These are phyloP conservation scores for Agrenia bidenticulata DNA, from an alignment of 2,888 invertebrate genomes.

Conservation along the genomic window DNA sequence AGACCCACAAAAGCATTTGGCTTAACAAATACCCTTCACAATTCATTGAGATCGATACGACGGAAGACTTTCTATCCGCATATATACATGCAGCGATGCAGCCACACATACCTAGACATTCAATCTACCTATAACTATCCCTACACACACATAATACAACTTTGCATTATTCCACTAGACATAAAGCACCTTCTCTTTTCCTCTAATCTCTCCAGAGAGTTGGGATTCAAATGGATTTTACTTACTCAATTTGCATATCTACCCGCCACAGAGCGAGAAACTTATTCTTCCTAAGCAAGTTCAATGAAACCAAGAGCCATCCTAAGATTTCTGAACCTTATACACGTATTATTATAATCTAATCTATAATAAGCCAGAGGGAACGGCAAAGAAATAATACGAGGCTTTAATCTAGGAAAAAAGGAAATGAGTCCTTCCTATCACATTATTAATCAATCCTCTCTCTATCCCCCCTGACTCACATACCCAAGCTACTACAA, in stretches of 20 bases:
- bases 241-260: slow-evolving; percentile 13
- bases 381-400: too few relatives aligned
- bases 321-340: too few relatives aligned
- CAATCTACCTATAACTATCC: too few relatives aligned
- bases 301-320: neutral
- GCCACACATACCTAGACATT: neutral
- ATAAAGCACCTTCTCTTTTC: slow-evolving; percentile 14
- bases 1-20: neutral
- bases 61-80: neutral
- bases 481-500: too few relatives aligned
- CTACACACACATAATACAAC: too few relatives aligned
- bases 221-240: slow-evolving; percentile 6
- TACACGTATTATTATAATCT: too few relatives aligned
- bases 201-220: slow-evolving; percentile 14
- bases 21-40: neutral
- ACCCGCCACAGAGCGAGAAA: slow-evolving; percentile 7
- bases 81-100: neutral
- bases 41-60: slow-evolving; percentile 3
- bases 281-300: neutral
- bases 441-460: slow-evolving; percentile 15
- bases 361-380: too few relatives aligned
- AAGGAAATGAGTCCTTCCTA: slow-evolving; percentile 9
- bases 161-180: neutral
- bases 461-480: too few relatives aligned
- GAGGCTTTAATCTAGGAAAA: neutral